Evolutionary conservation across 2,113 vertebrate species (phyloP), one percentile per base, ranked within the genome.

Genomic region (Melanerpes formicivorus): DNA sequence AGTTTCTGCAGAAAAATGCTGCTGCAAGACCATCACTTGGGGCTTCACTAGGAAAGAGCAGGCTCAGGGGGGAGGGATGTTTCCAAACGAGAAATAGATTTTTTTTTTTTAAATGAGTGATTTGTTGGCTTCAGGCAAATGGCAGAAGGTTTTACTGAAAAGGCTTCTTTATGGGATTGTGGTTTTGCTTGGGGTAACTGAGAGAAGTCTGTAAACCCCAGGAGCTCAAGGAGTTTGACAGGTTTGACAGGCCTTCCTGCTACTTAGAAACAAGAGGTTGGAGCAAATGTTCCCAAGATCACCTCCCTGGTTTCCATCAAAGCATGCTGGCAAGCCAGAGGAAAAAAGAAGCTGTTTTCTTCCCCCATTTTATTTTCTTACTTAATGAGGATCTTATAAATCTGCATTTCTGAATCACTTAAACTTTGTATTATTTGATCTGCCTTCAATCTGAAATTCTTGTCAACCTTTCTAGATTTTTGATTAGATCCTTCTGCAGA

Each of bases 141-240:
- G 72, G 91, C 88, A 93, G 88, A 94, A 91, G 93, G 80, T 96
- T 95, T 94, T 88, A 88, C 80, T 90, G 95, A 95, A 94, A 95
- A 92, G 84, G 66, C 52, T 74, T 95, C 84, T 97, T 96, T 96
- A 96, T 96, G 94, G 81, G 84, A 82, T 93, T 97, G 93, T 95
- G 95, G 93, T 95, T 97, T 96, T 94, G 91, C 95, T 94, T 89
- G 87, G 81, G 92, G 90, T 95, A 89, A 89, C 82, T 88, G 87
- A 93, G 77, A 91, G 82, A 91, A 96, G 91, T 96, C 96, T 91
- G 87, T 74, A 96, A 92, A 91, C 91, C 92, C 89, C 90, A 92
- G 94, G 95, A 96, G 91, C 91, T 88, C 80, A n/a, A 75, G 34
- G 87, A 93, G 84, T 80, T 88, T 95, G 95, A 93, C 93, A 88